A percentile compares a stretch with the other conserved stretches of the same genome.
Evolutionary conservation across 2,113 vertebrate genomes (phyloP).

Genomic region (Leptosomus discolor): DNA sequence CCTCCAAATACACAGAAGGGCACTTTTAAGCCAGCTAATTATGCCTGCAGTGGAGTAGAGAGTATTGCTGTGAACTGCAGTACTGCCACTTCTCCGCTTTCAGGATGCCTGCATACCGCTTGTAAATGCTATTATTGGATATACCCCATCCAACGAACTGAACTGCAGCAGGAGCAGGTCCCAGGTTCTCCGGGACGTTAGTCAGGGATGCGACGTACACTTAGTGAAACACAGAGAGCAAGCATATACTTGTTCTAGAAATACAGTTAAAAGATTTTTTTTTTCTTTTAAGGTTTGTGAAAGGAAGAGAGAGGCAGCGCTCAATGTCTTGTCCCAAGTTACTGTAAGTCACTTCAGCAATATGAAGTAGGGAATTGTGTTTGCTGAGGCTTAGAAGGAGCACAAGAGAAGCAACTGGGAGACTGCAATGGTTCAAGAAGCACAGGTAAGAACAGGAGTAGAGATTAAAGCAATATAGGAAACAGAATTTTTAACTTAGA

Average conservation of each 20-base stretch:
- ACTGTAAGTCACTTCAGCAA: not conserved
- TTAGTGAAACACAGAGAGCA: not conserved
- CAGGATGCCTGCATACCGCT: not conserved
- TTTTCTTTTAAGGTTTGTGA: not conserved
- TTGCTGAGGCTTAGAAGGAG: not conserved
- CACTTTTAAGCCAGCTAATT: not conserved
- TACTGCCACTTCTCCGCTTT: not conserved
- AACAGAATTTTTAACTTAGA: not conserved
- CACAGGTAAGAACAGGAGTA: not conserved
- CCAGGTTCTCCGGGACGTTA: not conserved
- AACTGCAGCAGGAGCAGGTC: not conserved
- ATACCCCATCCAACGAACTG: not conserved
- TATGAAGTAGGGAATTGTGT: not conserved
- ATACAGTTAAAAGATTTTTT: not conserved
- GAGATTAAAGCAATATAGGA: not conserved
- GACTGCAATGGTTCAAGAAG: not conserved
- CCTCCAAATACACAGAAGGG: not conserved
- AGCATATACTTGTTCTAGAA: not conserved
- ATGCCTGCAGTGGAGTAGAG: not conserved
- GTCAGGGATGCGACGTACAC: not conserved
- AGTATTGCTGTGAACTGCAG: not conserved
- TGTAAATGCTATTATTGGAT: not conserved
- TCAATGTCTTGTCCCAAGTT: not conserved
- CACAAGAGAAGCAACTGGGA: not conserved
- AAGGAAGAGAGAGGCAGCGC: not conserved